phyloP scores from a whole-genome alignment of 2,797 vertebrate genomes.

The Darevskia mixta region DNA sequence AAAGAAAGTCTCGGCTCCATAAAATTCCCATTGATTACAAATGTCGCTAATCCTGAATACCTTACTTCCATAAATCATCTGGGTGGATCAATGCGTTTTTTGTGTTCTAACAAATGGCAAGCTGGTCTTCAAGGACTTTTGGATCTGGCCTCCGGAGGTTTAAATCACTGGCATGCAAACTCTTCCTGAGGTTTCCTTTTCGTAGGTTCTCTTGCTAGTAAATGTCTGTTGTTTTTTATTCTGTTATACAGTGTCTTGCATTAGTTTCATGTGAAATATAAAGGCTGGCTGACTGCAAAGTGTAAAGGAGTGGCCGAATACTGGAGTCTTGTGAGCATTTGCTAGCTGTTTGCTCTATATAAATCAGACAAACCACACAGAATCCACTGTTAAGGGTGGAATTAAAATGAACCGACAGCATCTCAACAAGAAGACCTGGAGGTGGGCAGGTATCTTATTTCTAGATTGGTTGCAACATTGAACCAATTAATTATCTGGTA shows the following conservation, averaged over 20 bases:
- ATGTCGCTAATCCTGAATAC: not conserved
- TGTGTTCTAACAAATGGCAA: slow-evolving; percentile 34
- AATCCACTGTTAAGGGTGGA: slow-evolving; percentile 52
- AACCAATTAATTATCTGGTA: not conserved
- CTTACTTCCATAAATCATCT: slow-evolving; percentile 15
- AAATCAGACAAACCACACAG: slow-evolving; percentile 70
- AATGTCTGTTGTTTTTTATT: slow-evolving; percentile 39
- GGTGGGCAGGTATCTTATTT: too few species aligned
- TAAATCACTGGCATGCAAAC: slow-evolving; percentile 41
- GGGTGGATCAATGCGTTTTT: slow-evolving; percentile 47
- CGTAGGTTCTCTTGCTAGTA: slow-evolving; percentile 34
- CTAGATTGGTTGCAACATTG: not conserved
- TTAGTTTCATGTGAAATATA: slow-evolving; percentile 48
- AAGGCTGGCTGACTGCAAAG: slow-evolving; percentile 46
- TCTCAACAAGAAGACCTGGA: slow-evolving; percentile 61
- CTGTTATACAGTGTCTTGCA: slow-evolving; percentile 47
- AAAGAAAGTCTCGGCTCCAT: slow-evolving; percentile 25
- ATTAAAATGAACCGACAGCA: slow-evolving; percentile 55
- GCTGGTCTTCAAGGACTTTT: not conserved
- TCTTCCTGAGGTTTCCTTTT: slow-evolving; percentile 57
- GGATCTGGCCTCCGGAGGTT: slow-evolving; percentile 14
- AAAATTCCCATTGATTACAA: slow-evolving; percentile 13
- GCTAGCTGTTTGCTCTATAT: slow-evolving; percentile 70
- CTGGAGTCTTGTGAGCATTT: slow-evolving; percentile 57
- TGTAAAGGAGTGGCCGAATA: slow-evolving; percentile 60